These are phyloP conservation scores for Coelopa pilipes DNA, from an alignment of 2,888 invertebrate species.

Conservation along the genomic window DNA sequence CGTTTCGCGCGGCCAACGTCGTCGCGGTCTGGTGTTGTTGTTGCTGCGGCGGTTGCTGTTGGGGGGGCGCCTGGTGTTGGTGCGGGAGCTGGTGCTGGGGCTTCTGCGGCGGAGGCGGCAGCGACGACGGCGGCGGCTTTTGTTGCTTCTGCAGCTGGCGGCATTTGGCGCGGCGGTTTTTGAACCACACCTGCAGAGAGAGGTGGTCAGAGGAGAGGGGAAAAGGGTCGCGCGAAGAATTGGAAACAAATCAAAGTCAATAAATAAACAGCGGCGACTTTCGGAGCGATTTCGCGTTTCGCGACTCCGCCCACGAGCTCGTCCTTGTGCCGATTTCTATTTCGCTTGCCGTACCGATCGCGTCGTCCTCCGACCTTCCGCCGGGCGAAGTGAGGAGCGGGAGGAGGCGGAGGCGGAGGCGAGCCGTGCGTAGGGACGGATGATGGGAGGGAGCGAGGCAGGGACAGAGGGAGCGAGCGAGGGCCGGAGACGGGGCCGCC, in stretches of 20 bases:
- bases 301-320: too few relatives aligned
- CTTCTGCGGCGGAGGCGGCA: background rate
- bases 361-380: too few relatives aligned
- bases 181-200: constrained; percentile 18
- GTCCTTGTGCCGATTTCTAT: too few relatives aligned
- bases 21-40: constrained; percentile 6
- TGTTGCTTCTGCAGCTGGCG: constrained; percentile 25
- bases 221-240: too few relatives aligned
- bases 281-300: too few relatives aligned
- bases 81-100: background rate
- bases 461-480: too few relatives aligned
- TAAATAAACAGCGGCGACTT: too few relatives aligned
- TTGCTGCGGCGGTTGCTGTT: constrained; percentile 19
- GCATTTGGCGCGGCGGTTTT: constrained; percentile 25
- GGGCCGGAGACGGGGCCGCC: background rate
- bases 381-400: background rate
- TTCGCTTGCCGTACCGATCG: too few relatives aligned
- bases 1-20: constrained; percentile 6
- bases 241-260: too few relatives aligned
- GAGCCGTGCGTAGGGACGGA: background rate
- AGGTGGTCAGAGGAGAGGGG: background rate
- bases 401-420: background rate
- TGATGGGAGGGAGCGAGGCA: too few relatives aligned
- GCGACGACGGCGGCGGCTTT: background rate
- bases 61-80: background rate